These are phyloP conservation scores for Halocynthia aurantium DNA, from an alignment of 23 tunicate genomes.

Conservation along the genomic window DNA sequence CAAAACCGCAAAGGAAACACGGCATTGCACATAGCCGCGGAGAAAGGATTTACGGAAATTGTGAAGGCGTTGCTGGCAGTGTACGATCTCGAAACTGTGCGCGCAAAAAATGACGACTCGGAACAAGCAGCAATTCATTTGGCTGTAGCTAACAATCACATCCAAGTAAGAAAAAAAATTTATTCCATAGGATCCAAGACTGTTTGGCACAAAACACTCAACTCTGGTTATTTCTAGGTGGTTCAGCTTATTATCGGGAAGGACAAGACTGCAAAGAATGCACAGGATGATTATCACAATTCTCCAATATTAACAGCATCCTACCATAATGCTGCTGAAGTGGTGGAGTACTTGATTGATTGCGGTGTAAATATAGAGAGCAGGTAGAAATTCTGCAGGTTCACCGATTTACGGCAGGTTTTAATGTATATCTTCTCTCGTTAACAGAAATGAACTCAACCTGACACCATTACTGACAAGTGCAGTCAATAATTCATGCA, in stretches of 20 bases:
- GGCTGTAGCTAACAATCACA: constrained; percentile 19
- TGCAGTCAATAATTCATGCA: constrained; percentile 23
- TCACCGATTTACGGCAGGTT: too few species aligned
- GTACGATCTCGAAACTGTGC: neutral
- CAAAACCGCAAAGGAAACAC: constrained; percentile 29
- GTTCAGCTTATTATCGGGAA: constrained; percentile 2
- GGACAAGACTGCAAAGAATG: neutral
- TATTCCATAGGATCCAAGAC: too few species aligned
- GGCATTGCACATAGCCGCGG: constrained; percentile 33
- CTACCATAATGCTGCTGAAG: neutral
- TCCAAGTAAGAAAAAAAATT: neutral
- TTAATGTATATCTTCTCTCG: neutral
- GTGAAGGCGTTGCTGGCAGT: neutral
- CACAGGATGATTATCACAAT: constrained; percentile 19
- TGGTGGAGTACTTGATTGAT: constrained; percentile 3
- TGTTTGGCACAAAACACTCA: neutral
- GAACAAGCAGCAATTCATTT: constrained; percentile 20
- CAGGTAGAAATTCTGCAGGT: neutral
- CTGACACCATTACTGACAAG: constrained; percentile 9
- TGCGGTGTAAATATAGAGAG: constrained; percentile 22
- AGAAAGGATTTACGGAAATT: constrained; percentile 17
- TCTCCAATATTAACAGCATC: constrained; percentile 29
- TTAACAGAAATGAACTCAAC: constrained; percentile 11
- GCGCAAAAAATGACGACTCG: neutral
- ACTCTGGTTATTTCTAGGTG: neutral